Evolutionary conservation across 2,113 vertebrate genomes (phyloP).

Genomic region (Labeo catla): DNA sequence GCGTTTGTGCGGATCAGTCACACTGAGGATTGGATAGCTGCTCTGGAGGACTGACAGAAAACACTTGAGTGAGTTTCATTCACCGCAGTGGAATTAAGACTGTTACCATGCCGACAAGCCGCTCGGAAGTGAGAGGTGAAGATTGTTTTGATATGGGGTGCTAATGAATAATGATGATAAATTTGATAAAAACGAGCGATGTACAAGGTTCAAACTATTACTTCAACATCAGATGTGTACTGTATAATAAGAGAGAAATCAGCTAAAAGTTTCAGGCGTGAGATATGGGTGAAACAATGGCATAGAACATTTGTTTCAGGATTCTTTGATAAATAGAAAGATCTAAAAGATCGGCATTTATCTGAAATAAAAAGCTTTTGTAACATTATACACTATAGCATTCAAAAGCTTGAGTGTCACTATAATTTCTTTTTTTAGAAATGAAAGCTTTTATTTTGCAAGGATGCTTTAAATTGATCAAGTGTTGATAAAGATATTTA

Average conservation of each 20-base stretch:
- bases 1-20: background rate
- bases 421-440: too few relatives aligned
- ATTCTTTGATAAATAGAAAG: too few relatives aligned
- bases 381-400: too few relatives aligned
- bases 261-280: slow-evolving; percentile 10
- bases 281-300: background rate
- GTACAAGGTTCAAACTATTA: slow-evolving; percentile 32
- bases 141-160: background rate
- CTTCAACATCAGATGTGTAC: background rate
- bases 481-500: too few relatives aligned
- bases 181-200: slow-evolving; percentile 17
- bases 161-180: slow-evolving; percentile 33
- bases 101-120: slow-evolving; percentile 13
- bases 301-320: too few relatives aligned
- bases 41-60: background rate
- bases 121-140: background rate
- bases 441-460: too few relatives aligned
- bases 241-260: background rate
- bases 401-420: too few relatives aligned
- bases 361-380: too few relatives aligned
- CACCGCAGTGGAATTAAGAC: background rate
- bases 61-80: background rate
- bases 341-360: too few relatives aligned
- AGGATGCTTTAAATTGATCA: too few relatives aligned
- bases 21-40: background rate